Percentiles rank a stretch among this genome's conserved stretches.
These are phyloP conservation scores for Neomicropteryx cornuta DNA, from an alignment of 1,140 invertebrate species.

Conservation along the genomic window DNA sequence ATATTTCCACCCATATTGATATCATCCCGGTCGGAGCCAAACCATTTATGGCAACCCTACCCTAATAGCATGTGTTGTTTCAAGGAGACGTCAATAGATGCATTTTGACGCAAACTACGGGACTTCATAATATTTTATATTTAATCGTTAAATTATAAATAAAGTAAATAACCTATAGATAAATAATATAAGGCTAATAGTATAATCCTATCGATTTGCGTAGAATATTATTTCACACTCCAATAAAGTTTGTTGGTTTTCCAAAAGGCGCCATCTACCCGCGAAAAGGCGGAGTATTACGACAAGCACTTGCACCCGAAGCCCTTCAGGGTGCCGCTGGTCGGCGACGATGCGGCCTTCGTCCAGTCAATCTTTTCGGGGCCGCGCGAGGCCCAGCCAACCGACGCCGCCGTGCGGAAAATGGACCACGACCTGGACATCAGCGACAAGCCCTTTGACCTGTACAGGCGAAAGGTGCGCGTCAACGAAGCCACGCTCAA, in stretches of 20 bases:
- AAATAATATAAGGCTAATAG: too few species aligned
- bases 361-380: slow-evolving; percentile 9
- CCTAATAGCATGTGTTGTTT: too few species aligned
- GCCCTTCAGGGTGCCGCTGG: slow-evolving; percentile 8
- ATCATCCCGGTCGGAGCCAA: too few species aligned
- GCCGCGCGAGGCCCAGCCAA: neutral
- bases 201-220: too few species aligned
- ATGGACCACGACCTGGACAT: slow-evolving; percentile 29
- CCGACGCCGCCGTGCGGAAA: slow-evolving; percentile 2
- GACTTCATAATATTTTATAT: too few species aligned
- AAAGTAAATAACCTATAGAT: too few species aligned
- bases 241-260: slow-evolving; percentile 13
- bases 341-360: slow-evolving; percentile 16
- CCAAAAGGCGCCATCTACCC: slow-evolving; percentile 20
- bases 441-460: slow-evolving; percentile 29
- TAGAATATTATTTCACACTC: neutral
- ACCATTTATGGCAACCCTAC: too few species aligned
- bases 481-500: slow-evolving; percentile 27
- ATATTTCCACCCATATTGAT: too few species aligned
- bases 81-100: too few species aligned
- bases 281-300: slow-evolving; percentile 23
- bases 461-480: too few species aligned
- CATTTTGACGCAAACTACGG: too few species aligned
- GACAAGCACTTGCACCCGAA: slow-evolving; percentile 12
- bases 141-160: too few species aligned